Base-by-base conservation (phyloP, 1,140 invertebrate species). In the Battus philenor region DNA sequence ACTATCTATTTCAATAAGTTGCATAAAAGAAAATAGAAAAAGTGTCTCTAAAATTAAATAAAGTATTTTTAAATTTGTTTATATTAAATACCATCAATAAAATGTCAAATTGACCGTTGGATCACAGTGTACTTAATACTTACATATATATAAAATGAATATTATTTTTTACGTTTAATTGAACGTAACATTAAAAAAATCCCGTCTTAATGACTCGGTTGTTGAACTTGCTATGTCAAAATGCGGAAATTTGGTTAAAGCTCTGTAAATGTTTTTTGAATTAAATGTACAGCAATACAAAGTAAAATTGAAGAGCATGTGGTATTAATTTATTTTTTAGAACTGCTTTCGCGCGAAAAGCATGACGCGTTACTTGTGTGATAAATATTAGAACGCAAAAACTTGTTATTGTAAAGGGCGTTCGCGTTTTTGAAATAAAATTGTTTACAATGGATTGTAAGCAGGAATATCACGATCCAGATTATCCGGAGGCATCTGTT, bases 401-500 rank as follows among this genome's bases (percentile, higher is more conserved):
- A 17, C 41, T 20, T 45, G 17, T 49, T 46, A 44, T 33, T 38
- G 13, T 38, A 49, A 43, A 51, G 63, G 63, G 57, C 54, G 59
- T 66, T 50, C 46, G 50, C 47, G 15, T 26, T 57, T 47, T 61
- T 61, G 45, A 43, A 34, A 49, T 31, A 41, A 33, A 62, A 50
- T 49, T 36, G 18, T 46, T 49, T 46, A 46, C 26, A 64, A 85
- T 82, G 81, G 81, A 85, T 36, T 50, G 38, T 16, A 74, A 76
- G 18, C 59, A 75, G 31, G 74, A 75, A 49, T 80, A 75, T 44
- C 74, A 84, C 31, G 72, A 87, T 65, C 84, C 86, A 18, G 68
- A 85, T 51, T 86, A 85, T 55, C 69, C 72, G 4, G 70, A 70
- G 17, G 48, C 59, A 7, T 58, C 71, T 11, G 58, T 60, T 15